A percentile compares a stretch with the other conserved stretches of the same genome.
These are phyloP conservation scores for Temnothorax curvispinosus DNA, from an alignment of 1,140 invertebrate species.

Conservation along the genomic window DNA sequence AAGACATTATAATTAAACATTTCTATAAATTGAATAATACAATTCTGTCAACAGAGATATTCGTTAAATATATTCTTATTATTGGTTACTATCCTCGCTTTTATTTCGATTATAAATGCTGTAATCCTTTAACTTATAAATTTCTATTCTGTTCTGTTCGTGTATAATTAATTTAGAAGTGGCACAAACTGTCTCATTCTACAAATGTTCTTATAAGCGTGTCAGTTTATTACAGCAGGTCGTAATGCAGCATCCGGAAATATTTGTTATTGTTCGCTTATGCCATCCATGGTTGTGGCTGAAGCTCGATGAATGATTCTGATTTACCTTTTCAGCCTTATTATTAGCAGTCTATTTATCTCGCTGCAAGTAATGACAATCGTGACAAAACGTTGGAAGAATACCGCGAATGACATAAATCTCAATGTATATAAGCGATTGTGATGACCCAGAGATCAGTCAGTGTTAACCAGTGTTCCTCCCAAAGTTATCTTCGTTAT, in stretches of 20 bases:
- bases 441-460: conserved; percentile 38
- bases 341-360: conserved; percentile 66
- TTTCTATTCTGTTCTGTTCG: not conserved
- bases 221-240: conserved; percentile 7
- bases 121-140: not conserved
- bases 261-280: not conserved
- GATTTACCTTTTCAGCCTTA: not conserved
- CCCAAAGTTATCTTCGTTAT: not conserved
- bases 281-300: not conserved
- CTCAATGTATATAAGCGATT: conserved; percentile 81
- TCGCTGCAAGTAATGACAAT: conserved; percentile 79
- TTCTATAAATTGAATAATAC: not conserved
- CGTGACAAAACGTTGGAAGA: conserved; percentile 79
- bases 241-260: conserved; percentile 45
- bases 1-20: not conserved
- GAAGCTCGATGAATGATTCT: not conserved
- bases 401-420: conserved; percentile 81
- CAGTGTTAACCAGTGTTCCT: not conserved
- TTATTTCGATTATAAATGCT: not conserved
- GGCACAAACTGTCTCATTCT: not conserved
- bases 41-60: not conserved
- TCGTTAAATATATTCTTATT: not conserved
- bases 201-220: conserved; percentile 9
- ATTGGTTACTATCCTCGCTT: not conserved
- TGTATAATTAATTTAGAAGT: conserved; percentile 37